Percentiles rank a stretch among this genome's conserved stretches.
phyloP scores from a whole-genome alignment of 2,797 vertebrate species.

The Dromococcyx pavoninus region DNA sequence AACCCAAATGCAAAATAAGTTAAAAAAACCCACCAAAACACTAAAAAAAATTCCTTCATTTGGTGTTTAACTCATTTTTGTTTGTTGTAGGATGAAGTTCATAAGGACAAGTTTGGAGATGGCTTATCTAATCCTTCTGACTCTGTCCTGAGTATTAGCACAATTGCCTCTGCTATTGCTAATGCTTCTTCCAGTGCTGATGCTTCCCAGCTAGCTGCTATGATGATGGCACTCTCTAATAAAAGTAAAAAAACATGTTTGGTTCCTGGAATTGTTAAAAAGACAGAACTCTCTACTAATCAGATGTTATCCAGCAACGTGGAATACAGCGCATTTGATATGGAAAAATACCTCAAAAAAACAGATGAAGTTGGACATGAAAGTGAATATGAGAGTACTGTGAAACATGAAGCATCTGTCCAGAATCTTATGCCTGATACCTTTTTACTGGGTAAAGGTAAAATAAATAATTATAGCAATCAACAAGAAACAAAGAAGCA shows the following conservation, averaged over 20 bases:
- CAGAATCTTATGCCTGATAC: constrained; percentile 40
- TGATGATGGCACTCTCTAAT: constrained; percentile 90
- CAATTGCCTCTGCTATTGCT: constrained; percentile 92
- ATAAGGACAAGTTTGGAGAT: not conserved
- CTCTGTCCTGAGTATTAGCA: constrained; percentile 88
- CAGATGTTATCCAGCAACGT: constrained; percentile 23
- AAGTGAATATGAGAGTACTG: constrained; percentile 47
- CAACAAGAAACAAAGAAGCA: not conserved
- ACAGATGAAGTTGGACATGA: constrained; percentile 72
- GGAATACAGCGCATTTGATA: constrained; percentile 81
- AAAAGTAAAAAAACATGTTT: constrained; percentile 62
- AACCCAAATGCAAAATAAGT: not conserved
- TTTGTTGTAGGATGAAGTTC: constrained; percentile 58
- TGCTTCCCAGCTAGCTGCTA: constrained; percentile 89
- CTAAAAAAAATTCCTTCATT: not conserved
- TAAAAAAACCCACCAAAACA: not conserved
- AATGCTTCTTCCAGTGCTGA: constrained; percentile 90
- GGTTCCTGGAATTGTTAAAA: not conserved
- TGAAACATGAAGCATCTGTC: constrained; percentile 15
- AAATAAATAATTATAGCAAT: constrained; percentile 1
- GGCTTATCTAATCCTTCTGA: constrained; percentile 28
- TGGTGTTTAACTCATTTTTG: not conserved
- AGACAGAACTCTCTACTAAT: not conserved
- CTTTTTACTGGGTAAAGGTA: constrained; percentile 14
- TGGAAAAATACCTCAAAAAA: constrained; percentile 91